phyloP scores from a whole-genome alignment of 2,797 vertebrate species.

The Botia almorhae region DNA sequence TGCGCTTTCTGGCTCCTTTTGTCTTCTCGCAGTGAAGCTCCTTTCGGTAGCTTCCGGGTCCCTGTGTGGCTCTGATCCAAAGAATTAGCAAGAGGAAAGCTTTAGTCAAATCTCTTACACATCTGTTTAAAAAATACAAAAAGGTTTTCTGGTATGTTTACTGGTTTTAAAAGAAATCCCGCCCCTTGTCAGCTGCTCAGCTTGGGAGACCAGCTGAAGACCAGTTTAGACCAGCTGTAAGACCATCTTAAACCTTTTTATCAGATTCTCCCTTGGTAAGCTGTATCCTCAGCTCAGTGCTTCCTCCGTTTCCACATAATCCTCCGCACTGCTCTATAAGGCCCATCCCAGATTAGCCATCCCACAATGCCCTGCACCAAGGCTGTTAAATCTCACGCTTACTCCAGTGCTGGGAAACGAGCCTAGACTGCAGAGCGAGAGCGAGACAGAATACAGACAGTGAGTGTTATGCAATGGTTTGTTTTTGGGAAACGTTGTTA shows the following conservation, averaged over 20 bases:
- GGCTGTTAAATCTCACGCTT: slow-evolving; percentile 24
- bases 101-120: not conserved
- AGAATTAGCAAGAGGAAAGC: slow-evolving; percentile 20
- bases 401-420: slow-evolving; percentile 39
- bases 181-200: not conserved
- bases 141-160: slow-evolving; percentile 40
- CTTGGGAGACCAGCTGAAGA: slow-evolving; percentile 41
- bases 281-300: not conserved
- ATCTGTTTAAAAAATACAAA: no score
- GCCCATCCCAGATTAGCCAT: slow-evolving; percentile 43
- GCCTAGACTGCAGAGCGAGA: slow-evolving; percentile 38
- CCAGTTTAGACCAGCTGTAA: not conserved
- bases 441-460: slow-evolving; percentile 64
- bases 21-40: slow-evolving; percentile 1
- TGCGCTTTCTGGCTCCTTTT: slow-evolving; percentile 27
- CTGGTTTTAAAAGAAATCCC: not conserved
- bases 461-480: slow-evolving; percentile 60
- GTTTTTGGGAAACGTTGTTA: slow-evolving; percentile 58
- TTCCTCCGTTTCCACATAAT: slow-evolving; percentile 32
- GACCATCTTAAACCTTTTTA: not conserved
- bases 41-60: slow-evolving; percentile 4
- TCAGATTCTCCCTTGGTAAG: not conserved
- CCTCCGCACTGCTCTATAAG: not conserved
- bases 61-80: slow-evolving; percentile 10
- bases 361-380: slow-evolving; percentile 18